Base-by-base conservation (phyloP, 1,140 invertebrate genomes). In the Brachionus calyciflorus region DNA sequence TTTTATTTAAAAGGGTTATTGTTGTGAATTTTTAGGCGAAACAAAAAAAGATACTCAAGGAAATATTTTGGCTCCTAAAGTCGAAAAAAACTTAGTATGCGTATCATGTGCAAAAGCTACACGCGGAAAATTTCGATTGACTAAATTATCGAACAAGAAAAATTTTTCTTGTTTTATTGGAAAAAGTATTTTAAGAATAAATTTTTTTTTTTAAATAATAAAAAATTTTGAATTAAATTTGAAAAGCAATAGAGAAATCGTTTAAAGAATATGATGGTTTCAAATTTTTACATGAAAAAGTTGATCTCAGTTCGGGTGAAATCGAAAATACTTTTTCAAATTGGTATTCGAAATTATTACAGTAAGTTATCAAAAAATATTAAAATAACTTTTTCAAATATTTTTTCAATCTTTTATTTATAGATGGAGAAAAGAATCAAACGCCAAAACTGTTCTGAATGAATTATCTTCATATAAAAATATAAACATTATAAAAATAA, bases 131-230 rank as follows among this genome's bases (percentile, higher is more conserved):
- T 82, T 80, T 78, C 81, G 81, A 69, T 78, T 84, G 17, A 73
- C 80, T 51, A 80, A 80, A 69, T 69, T 85, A 6, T 77, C 79
- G 12, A 69, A 78, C 12, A 80, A 78, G 49, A 80, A 79, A 21
- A 79, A 80, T 26, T 85, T 85, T 73, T 78, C 81, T 65, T 85
- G 83, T 81, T 81, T 82, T 55, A 84, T 84, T 81, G 83, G 83
- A 65, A 79, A 81, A 79, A 82, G 84, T 85, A 70, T 80, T 21
- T 24, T 48, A 30, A 5, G 30, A 57, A 30, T 28, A n/a, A 19
- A 30, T 28, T 73, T 14, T 70, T n/a, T n/a, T n/a, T n/a, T n/a
- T n/a, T n/a, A n/a, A n/a, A 12, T 57, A 28, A 28, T 7, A 9
- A 57, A 57, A 57, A 9, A 63, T 10, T 5, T 30, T 10, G 28